These are phyloP conservation scores for Oncorhynchus keta DNA, from an alignment of 2,113 vertebrate genomes.

Conservation along the genomic window DNA sequence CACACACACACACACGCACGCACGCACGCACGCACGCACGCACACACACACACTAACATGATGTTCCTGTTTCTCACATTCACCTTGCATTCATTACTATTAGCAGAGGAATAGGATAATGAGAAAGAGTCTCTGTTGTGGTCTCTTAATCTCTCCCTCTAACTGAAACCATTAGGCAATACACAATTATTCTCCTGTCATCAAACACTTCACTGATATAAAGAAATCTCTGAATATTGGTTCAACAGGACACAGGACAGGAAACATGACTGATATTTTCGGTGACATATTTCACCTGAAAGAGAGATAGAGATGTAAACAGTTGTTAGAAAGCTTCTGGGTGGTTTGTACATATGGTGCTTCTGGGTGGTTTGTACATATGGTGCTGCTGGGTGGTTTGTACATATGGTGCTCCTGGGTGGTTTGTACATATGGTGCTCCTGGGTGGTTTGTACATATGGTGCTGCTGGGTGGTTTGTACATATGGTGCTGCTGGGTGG, in stretches of 20 bases:
- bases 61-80: conserved; percentile 17
- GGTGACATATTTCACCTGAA: not conserved
- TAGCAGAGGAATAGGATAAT: not conserved
- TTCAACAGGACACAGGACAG: conserved; percentile 7
- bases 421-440: too few species aligned
- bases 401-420: too few species aligned
- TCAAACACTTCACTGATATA: not conserved
- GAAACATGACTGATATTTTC: conserved; percentile 25
- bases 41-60: conserved; percentile 4
- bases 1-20: too few species aligned
- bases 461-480: not conserved
- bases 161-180: not conserved
- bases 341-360: too few species aligned
- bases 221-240: not conserved
- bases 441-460: too few species aligned
- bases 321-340: not conserved
- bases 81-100: conserved; percentile 30
- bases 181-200: not conserved
- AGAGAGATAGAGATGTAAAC: not conserved
- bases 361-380: not conserved
- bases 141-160: not conserved
- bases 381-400: not conserved
- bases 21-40: not conserved
- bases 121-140: not conserved
- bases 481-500: not conserved